These are phyloP conservation scores for Emydoidea blandingii DNA, from an alignment of 2,797 vertebrate species.

Conservation along the genomic window DNA sequence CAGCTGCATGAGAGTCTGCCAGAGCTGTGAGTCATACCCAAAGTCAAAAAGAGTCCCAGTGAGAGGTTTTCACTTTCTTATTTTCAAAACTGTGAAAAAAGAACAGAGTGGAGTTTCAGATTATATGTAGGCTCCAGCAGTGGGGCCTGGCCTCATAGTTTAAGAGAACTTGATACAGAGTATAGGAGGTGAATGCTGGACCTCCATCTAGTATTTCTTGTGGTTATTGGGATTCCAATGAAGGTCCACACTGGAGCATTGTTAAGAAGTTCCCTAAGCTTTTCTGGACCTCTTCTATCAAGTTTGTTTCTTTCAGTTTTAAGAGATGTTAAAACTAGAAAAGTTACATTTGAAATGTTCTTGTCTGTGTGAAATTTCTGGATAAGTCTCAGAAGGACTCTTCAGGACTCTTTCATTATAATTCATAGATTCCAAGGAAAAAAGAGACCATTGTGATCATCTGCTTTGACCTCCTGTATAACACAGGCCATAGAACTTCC, in stretches of 20 bases:
- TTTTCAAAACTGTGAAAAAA: neutral
- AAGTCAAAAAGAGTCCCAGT: neutral
- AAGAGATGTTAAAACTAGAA: neutral
- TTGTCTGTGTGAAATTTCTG: neutral
- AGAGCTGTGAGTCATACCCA: neutral
- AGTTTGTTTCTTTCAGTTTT: neutral
- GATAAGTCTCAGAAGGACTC: neutral
- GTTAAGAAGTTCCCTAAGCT: neutral
- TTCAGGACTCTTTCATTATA: neutral
- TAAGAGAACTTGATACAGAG: neutral
- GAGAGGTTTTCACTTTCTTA: neutral
- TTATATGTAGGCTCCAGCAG: neutral
- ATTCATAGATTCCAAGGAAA: neutral
- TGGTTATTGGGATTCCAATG: neutral
- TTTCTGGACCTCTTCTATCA: neutral
- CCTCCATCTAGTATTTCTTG: neutral
- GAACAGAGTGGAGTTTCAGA: neutral
- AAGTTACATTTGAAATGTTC: neutral
- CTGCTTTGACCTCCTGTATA: neutral
- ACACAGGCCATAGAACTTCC: neutral
- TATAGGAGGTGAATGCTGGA: neutral
- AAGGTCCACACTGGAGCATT: neutral
- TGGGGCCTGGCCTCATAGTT: neutral
- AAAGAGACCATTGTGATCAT: neutral
- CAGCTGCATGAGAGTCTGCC: no score